Base-by-base conservation (phyloP, 2,797 vertebrate species). In the Pseudomugil tenellus region DNA sequence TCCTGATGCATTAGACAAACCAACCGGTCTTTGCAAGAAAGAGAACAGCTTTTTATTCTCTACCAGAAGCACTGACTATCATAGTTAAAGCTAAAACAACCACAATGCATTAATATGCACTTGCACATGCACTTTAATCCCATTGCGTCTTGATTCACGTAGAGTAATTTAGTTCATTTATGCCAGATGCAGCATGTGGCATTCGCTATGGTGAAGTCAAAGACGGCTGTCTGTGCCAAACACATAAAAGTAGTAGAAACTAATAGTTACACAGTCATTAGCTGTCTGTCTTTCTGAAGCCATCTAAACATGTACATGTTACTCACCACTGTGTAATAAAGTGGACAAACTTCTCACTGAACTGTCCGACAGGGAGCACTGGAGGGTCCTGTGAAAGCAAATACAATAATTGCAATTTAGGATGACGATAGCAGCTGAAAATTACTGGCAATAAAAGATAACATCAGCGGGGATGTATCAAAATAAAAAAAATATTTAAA, bases 281-380 rank as follows among this genome's bases (percentile, higher is more conserved):
- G n/a, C n/a, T 25, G n/a, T 23, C 25, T n/a, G n/a, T 26, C 25
- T n/a, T 46, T 55, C 4, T 23, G 19, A 17, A 55, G 48, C 6
- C 0, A 1, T 51, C 35, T 58, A 56, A 35, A 75, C 87, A 80
- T 54, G 87, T 74, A 87, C 87, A 79, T 80, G 68, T 53, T 64
- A 91, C 97, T 97, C 92, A 99, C 98, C 98, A 98, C 87, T 99
- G 98, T 90, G 97, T 99, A 92, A 99, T 96, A 92, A 99, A 98
- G 95, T 99, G 95, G 89, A 98, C 95, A 89, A 98, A 99, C 53
- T 94, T 96, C 87, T 98, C 96, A 16, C 95, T 99, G 94, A 99
- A 99, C 90, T 97, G 96, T 78, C 94, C 94, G 72, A 95, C 93
- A 31, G 97, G 97, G 93, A 99, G 94, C 83, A 98, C 95, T 0